Evolutionary conservation across 2,113 vertebrate genomes (phyloP), one percentile per base, ranked within the genome.

Genomic region (Apteryx mantelli): DNA sequence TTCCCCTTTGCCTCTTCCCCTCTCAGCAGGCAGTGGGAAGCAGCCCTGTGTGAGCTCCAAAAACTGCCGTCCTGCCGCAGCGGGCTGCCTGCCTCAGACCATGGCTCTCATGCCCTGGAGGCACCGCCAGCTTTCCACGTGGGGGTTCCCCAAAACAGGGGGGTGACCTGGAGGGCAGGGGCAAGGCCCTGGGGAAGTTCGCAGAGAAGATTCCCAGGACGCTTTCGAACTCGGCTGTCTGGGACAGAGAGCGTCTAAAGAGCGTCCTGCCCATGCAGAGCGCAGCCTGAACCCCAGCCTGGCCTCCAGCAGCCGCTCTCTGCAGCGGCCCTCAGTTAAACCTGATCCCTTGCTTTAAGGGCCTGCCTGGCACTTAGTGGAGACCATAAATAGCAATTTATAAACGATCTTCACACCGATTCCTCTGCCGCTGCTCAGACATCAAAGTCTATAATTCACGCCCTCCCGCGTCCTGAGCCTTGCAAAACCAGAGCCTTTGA

Each of bases 371-470:
- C 95, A 91, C 95, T 97, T 97, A 95, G 95, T 91, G 93, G 87
- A 91, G 95, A 97, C 97, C 20, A 78, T 97, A 97, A 97, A 97
- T 94, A 83, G 95, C 78, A 2, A 88, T 96, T 97, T 97, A 96
- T 95, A 97, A 97, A 97, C 38, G 80, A 96, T 97, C 96, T 97
- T 97, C 96, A 91, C 94, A 8, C 96, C 81, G 90, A 96, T 96
- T 77, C 92, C 86, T 91, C 91, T 78, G 92, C 89, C 14, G 60
- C 93, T 74, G 85, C 95, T 90, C 92, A 97, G 93, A 98, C 97
- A 96, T 97, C 96, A 98, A 97, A 98, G 96, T 92, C 96, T 96
- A 96, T 97, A 97, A 98, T 98, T 97, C 97, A 96, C 97, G 94
- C 97, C 96, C 97, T 97, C 95, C 95, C 5, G 91, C 93, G 80